phyloP scores from a whole-genome alignment of 2,797 vertebrate genomes.

The Loriculus beryllinus region DNA sequence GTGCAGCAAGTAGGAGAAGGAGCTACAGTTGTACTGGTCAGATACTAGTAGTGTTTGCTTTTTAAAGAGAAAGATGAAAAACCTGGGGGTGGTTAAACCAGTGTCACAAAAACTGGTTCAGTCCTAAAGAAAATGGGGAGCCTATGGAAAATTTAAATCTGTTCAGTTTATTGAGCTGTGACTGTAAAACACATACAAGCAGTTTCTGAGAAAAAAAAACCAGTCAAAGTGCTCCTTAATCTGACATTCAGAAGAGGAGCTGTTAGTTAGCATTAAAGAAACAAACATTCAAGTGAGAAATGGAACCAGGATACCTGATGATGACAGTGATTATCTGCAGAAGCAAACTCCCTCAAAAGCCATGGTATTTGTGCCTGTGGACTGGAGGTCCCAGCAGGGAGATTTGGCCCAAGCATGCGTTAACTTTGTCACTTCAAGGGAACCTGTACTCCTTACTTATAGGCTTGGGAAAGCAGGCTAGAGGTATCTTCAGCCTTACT shows the following conservation, averaged over 20 bases:
- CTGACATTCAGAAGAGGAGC: background rate
- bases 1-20: background rate
- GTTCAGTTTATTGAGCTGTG: background rate
- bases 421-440: background rate
- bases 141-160: background rate
- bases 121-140: background rate
- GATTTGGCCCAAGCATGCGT: background rate
- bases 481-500: background rate
- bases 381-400: background rate
- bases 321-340: background rate
- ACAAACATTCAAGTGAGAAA: background rate
- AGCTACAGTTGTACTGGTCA: background rate
- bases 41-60: background rate
- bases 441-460: background rate
- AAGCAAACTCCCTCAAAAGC: background rate
- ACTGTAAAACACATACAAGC: background rate
- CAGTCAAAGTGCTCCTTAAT: background rate
- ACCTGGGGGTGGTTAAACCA: background rate
- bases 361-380: accelerated
- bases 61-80: background rate
- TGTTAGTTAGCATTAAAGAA: background rate
- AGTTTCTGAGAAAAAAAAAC: background rate
- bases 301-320: background rate
- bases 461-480: background rate
- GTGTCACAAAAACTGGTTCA: background rate